These are phyloP conservation scores for Caenorhabditis inopinata DNA, from an alignment of 1,140 invertebrate species.

Conservation along the genomic window DNA sequence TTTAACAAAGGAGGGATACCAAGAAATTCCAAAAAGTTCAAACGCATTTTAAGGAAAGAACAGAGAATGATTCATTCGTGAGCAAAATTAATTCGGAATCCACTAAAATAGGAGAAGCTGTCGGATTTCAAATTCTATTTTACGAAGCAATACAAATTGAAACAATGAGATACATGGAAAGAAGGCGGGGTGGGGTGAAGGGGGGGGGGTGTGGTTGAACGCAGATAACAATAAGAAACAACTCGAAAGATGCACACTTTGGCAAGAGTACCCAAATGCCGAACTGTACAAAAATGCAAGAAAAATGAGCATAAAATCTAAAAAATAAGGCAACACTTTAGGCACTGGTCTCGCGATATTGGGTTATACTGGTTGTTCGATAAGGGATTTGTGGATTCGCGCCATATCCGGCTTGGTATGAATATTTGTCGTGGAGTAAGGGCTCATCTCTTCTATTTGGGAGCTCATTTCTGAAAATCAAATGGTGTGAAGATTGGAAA, in stretches of 20 bases:
- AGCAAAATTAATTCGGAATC: too few species aligned
- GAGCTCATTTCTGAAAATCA: constrained; percentile 11
- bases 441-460: constrained; percentile 9
- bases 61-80: too few species aligned
- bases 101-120: background rate
- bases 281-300: constrained; percentile 1
- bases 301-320: background rate
- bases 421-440: background rate
- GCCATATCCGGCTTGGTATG: background rate
- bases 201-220: background rate
- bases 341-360: constrained; percentile 27
- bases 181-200: background rate
- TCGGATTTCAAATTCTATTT: background rate
- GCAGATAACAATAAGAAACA: too few species aligned
- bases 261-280: background rate
- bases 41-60: too few species aligned
- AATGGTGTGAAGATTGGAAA: background rate
- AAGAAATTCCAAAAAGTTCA: too few species aligned
- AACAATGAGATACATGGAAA: constrained; percentile 27
- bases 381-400: background rate
- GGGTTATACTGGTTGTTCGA: constrained; percentile 17
- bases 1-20: too few species aligned
- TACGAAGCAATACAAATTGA: background rate
- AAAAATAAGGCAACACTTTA: background rate
- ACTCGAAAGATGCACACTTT: background rate